These are phyloP conservation scores for Amyelois transitella DNA, from an alignment of 1,140 invertebrate species.

Conservation along the genomic window DNA sequence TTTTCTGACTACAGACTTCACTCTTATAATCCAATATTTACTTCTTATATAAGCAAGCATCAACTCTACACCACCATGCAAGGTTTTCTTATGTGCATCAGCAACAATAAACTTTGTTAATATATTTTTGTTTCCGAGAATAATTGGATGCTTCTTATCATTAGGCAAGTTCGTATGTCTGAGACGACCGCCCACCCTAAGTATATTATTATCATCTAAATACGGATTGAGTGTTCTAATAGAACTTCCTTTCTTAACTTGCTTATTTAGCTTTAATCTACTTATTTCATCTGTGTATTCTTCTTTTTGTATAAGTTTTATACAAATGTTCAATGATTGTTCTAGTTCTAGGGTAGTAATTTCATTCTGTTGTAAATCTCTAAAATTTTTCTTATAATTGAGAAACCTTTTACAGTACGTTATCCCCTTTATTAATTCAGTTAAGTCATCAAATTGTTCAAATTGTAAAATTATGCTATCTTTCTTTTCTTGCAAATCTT, in stretches of 20 bases:
- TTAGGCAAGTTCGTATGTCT: neutral
- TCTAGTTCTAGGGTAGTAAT: constrained; percentile 38
- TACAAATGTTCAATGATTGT: constrained; percentile 11
- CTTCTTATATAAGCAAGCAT: neutral
- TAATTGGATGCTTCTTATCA: constrained; percentile 8
- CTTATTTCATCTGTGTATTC: constrained; percentile 7
- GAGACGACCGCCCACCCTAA: constrained; percentile 2
- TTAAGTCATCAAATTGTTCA: constrained; percentile 42
- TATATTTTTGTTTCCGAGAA: constrained; percentile 3
- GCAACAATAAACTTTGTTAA: constrained; percentile 1
- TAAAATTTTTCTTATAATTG: constrained; percentile 9
- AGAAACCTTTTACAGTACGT: constrained; percentile 25
- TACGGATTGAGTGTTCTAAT: constrained; percentile 16
- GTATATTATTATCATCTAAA: neutral
- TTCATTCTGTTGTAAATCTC: constrained; percentile 17
- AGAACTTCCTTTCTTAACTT: constrained; percentile 7
- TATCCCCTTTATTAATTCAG: constrained; percentile 20
- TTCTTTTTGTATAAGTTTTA: constrained; percentile 17
- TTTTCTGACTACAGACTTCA: neutral
- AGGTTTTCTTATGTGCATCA: constrained; percentile 8
- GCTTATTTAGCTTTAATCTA: constrained; percentile 2
- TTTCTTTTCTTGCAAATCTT: neutral
- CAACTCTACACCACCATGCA: constrained; percentile 12
- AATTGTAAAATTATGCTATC: constrained; percentile 24
- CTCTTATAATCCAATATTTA: constrained; percentile 9